Base-by-base conservation (phyloP, 92 coral and sea anemone species). In the Zoanthus sociatus region DNA sequence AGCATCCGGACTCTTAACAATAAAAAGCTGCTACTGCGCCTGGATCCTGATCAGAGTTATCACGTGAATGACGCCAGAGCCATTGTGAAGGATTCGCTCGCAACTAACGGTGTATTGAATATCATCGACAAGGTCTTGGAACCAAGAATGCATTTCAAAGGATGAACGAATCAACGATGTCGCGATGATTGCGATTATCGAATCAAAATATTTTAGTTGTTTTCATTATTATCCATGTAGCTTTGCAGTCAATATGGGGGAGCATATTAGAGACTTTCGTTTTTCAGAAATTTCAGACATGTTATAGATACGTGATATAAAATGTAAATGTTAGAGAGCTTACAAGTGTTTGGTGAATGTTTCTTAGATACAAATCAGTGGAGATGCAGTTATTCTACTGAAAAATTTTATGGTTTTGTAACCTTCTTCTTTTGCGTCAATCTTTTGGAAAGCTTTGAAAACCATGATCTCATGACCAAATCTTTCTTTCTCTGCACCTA, bases 41-140 rank as follows among this genome's bases (percentile, higher is more conserved):
- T 87, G 71, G 88, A 66, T 53, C 85, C 89, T 83, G 77, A 72
- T 50, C 90, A 83, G 12, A 82, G 58, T 32, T 90, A 89, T 33
- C 75, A 42, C 58, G 96, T 92, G 37, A 95, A 94, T 70, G 85
- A 87, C 33, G 90, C 88, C 77, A 77, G 73, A 54, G 77, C 92
- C 17, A 58, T 58, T 15, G 89, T 82, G 1, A 86, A 79, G 31
- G 98, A 95, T 81, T 84, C 92, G 66, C 47, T 90, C 4, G 94
- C 97, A 31, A 89, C 94, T 9, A 95, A 95, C 71, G 98, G 98
- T 12, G 97, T 95, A 5, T 73, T 95, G 51, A 96, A 95, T 83
- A 94, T 91, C 73, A 90, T 95, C 83, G 92, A 94, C 21, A 88
- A 74, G 47, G 96, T 93, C 53, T 74, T 94, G 72, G 81, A 91